phyloP scores from a whole-genome alignment of 2,113 vertebrate genomes.

The Motacilla alba region DNA sequence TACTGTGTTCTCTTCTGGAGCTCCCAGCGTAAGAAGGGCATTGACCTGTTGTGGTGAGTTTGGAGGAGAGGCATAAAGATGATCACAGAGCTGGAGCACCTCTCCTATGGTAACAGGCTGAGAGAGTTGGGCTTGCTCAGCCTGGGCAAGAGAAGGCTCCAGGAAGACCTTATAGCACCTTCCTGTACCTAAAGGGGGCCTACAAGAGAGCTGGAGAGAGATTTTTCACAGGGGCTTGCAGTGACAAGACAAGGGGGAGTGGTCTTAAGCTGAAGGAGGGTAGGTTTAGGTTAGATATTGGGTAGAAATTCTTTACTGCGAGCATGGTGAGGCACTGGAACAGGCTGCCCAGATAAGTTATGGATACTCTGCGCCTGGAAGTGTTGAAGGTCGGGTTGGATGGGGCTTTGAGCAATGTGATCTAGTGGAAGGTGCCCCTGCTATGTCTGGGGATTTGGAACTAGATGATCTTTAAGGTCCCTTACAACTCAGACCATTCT shows the following conservation, averaged over 20 bases:
- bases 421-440: background rate
- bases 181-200: background rate
- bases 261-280: background rate
- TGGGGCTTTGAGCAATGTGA: background rate
- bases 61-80: background rate
- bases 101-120: background rate
- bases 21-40: rapidly evolving
- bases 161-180: background rate
- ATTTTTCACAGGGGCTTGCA: background rate
- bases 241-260: background rate
- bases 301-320: background rate
- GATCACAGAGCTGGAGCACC: background rate
- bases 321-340: background rate
- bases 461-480: background rate
- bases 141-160: background rate
- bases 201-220: background rate
- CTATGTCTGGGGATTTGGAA: background rate
- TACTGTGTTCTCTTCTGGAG: background rate
- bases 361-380: background rate
- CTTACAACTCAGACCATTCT: background rate
- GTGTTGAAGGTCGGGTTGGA: background rate
- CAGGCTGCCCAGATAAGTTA: background rate
- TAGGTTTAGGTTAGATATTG: background rate
- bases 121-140: background rate
- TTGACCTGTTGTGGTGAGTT: background rate